phyloP scores from a whole-genome alignment of 2,888 invertebrate genomes.

The Sinhomidia bicolor region DNA sequence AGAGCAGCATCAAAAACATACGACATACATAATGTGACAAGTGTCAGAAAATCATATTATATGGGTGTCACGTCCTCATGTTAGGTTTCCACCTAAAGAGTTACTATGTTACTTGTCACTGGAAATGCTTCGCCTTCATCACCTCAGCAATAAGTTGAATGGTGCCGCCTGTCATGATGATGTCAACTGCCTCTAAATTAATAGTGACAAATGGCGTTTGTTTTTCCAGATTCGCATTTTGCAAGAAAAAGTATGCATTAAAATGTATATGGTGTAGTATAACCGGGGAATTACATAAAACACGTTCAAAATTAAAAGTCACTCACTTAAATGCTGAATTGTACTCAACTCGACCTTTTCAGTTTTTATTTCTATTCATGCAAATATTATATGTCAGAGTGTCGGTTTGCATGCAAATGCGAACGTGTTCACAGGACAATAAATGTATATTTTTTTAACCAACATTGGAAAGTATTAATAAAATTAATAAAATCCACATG shows the following conservation, averaged over 20 bases:
- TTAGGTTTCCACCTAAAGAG: constrained; percentile 3
- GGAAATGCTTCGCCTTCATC: constrained; percentile 1
- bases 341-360: too few relatives aligned
- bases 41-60: not conserved
- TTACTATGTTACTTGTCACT: constrained; percentile 1
- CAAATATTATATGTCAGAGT: too few relatives aligned
- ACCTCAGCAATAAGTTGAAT: not conserved
- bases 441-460: too few relatives aligned
- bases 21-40: not conserved
- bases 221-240: not conserved
- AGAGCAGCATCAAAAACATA: not conserved
- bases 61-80: not conserved
- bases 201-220: constrained; percentile 5
- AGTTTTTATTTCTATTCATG: too few relatives aligned
- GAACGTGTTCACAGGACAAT: too few relatives aligned
- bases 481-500: too few relatives aligned
- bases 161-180: constrained; percentile 26
- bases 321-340: too few relatives aligned
- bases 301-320: not conserved
- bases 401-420: too few relatives aligned
- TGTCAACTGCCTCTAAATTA: constrained; percentile 38
- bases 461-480: too few relatives aligned
- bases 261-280: not conserved
- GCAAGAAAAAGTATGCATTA: not conserved
- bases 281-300: not conserved